Conservation (phyloP, 2,797 vertebrate species). For the Carapus acus region DNA sequence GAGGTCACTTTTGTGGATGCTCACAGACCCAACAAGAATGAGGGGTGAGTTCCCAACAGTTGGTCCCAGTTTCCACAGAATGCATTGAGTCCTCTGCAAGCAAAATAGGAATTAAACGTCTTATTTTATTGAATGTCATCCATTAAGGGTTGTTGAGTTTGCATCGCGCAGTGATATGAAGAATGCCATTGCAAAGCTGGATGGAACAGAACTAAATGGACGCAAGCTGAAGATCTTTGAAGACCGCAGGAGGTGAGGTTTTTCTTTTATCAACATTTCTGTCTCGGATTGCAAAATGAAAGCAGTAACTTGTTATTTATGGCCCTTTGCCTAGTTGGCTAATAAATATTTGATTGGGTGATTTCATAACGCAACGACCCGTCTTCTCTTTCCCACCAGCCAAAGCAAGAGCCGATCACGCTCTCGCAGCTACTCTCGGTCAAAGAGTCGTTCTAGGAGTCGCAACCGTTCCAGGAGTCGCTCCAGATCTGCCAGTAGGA, state of each 20-base stretch:
- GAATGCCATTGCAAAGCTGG: slow-evolving; percentile 86
- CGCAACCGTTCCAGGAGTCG: slow-evolving; percentile 62
- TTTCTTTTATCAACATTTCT: no score
- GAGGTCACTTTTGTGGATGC: slow-evolving; percentile 95
- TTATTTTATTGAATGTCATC: background rate
- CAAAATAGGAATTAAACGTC: background rate
- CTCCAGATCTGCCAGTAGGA: slow-evolving; percentile 79
- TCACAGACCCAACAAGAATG: slow-evolving; percentile 89
- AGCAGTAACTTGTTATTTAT: background rate
- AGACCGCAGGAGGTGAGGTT: slow-evolving; percentile 80
- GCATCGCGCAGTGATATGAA: slow-evolving; percentile 90
- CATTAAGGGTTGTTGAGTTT: slow-evolving; percentile 94
- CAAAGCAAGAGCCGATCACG: slow-evolving; percentile 80
- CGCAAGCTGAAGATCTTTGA: slow-evolving; percentile 88
- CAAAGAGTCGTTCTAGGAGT: slow-evolving; percentile 73
- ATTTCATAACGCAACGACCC: background rate
- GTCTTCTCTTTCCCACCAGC: slow-evolving; percentile 25
- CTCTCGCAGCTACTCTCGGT: slow-evolving; percentile 80
- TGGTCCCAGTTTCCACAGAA: background rate
- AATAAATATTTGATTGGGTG: background rate
- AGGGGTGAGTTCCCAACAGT: slow-evolving; percentile 72
- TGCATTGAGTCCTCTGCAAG: background rate
- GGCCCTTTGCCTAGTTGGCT: background rate
- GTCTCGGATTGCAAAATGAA: no score
- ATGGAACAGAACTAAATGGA: slow-evolving; percentile 87